Evolutionary conservation across 2,888 invertebrate genomes (phyloP).

Genomic region (Coronaproctus castanopsis): DNA sequence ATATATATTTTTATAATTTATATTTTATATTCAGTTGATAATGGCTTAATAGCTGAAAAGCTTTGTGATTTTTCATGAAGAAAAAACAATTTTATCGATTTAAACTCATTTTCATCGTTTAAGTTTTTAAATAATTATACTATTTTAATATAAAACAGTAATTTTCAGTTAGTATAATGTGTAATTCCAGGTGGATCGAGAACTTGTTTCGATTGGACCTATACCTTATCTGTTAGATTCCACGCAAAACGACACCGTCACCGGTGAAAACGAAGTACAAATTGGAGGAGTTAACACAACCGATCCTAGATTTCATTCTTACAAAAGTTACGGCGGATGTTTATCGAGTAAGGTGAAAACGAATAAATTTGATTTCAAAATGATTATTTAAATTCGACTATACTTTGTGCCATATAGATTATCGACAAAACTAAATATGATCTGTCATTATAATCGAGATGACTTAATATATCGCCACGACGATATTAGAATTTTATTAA

Average conservation of each 20-base stretch:
- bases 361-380: not conserved
- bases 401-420: not conserved
- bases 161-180: no score
- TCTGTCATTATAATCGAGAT: no score
- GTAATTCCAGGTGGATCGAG: constrained; percentile 50
- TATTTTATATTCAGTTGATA: no score
- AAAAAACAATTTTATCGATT: no score
- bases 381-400: not conserved
- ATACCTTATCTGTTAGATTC: constrained; percentile 39
- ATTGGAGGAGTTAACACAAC: constrained; percentile 70
- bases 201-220: constrained; percentile 45
- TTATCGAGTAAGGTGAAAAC: constrained; percentile 47
- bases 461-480: not conserved
- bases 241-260: constrained; percentile 23
- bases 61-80: no score
- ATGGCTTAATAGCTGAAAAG: no score
- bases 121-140: no score
- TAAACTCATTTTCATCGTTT: no score
- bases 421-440: not conserved
- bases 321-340: constrained; percentile 73
- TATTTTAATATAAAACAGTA: no score
- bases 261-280: constrained; percentile 57
- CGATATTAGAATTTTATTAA: not conserved
- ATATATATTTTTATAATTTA: no score
- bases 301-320: constrained; percentile 58